phyloP scores from a whole-genome alignment of 1,140 invertebrate species.

The Drosophila suzukii region DNA sequence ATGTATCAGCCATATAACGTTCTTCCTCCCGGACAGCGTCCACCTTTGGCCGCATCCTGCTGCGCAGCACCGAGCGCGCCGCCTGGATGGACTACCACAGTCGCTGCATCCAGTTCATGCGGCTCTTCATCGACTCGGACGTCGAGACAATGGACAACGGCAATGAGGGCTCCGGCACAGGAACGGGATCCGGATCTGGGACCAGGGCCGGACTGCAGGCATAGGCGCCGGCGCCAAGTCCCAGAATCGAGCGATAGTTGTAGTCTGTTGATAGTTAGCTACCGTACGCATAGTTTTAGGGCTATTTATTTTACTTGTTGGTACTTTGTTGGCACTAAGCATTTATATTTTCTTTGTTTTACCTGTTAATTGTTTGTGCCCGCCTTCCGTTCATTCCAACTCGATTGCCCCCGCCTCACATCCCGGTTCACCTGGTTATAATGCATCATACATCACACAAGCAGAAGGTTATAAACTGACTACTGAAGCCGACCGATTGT shows the following conservation, averaged over 20 bases:
- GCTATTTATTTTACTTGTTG: slow-evolving; percentile 68
- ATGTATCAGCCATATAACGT: not conserved
- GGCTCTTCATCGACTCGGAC: slow-evolving; percentile 66
- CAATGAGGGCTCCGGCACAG: slow-evolving; percentile 15
- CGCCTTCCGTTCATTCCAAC: slow-evolving; percentile 37
- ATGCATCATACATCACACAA: slow-evolving; percentile 14
- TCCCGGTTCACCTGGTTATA: slow-evolving; percentile 3
- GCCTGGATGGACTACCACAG: slow-evolving; percentile 48
- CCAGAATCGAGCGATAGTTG: slow-evolving; percentile 35
- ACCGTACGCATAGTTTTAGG: slow-evolving; percentile 38
- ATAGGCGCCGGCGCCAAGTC: not conserved
- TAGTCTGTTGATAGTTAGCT: slow-evolving; percentile 34
- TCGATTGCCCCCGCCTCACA: slow-evolving; percentile 1
- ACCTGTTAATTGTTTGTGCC: slow-evolving; percentile 62
- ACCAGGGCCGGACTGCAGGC: slow-evolving; percentile 20
- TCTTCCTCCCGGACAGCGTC: slow-evolving; percentile 36
- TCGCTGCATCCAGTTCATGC: slow-evolving; percentile 72
- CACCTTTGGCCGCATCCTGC: slow-evolving; percentile 72
- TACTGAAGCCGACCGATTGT: not conserved
- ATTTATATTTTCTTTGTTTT: slow-evolving; percentile 67
- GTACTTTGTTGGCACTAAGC: slow-evolving; percentile 52
- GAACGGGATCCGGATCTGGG: slow-evolving; percentile 13
- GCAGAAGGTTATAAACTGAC: not conserved
- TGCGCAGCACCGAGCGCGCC: slow-evolving; percentile 47
- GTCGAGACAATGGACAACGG: slow-evolving; percentile 42